Base-by-base conservation (phyloP, 2,888 invertebrate genomes). In the Heliconius hortense region DNA sequence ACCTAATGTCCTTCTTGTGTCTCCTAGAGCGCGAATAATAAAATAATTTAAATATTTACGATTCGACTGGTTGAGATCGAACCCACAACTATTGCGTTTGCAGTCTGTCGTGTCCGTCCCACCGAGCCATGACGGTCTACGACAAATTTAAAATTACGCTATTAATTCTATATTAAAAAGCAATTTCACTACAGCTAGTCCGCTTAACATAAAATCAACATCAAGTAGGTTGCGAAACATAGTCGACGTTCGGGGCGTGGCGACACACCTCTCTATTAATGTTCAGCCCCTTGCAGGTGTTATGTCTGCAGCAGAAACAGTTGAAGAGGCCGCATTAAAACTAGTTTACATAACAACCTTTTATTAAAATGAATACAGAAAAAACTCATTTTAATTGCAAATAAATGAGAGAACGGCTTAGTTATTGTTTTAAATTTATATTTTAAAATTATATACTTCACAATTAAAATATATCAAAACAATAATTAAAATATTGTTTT, bases 241-340 rank as follows among this genome's bases (percentile, higher is more conserved):
- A 79, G 80, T 79, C 79, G 80, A 81, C 90, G 88, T 82, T 83
- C 76, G 78, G 87, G 93, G 93, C 93, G 92, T 85, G 87, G 80
- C 89, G 91, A 84, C 92, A 91, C 93, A 89, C 93, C 93, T 90
- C 90, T 90, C 89, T 87, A 92, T 92, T 92, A 92, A 87, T 82
- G 87, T 81, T 81, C 85, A 82, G 82, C 82, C 82, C 80, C 82
- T 80, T 83, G 82, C 84, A 83, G 81, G 80, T 83, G 82, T 79
- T 77, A 56, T 72, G 43, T 73, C 64, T 74, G 71, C 68, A 74
- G 78, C 63, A 75, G 78, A 74, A 78, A 73, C 73, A 72, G 76
- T 76, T 76, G 76, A 76, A 74, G 73, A 79, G 79, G 79, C 78
- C 79, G 81, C 79, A 80, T 80, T 80, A 77, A 76, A 79, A 80